Evolutionary conservation across 2,113 vertebrate genomes (phyloP).

Genomic region (Neodontobutis hainanensis): DNA sequence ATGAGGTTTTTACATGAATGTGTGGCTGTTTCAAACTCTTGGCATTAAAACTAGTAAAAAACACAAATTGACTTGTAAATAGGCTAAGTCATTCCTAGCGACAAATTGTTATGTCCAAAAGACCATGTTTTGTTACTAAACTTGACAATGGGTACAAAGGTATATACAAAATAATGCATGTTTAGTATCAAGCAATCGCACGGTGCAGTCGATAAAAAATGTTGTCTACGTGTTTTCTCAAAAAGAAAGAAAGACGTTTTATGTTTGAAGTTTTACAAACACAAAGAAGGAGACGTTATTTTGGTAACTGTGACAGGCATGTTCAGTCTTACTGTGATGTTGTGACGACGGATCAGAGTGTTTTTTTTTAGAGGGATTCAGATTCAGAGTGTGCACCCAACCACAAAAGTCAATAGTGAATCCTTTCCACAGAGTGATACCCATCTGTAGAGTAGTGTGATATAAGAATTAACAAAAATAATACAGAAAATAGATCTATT

Average conservation of each 20-base stretch:
- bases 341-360: conserved; percentile 60
- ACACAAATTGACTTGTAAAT: conserved; percentile 77
- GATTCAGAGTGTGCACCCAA: conserved; percentile 55
- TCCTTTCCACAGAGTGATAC: conserved; percentile 71
- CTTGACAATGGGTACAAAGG: conserved; percentile 71
- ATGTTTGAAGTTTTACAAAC: conserved; percentile 62
- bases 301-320: conserved; percentile 83
- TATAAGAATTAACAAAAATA: conserved; percentile 76
- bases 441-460: conserved; percentile 83
- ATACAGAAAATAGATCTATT: conserved; percentile 76
- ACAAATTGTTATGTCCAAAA: conserved; percentile 78
- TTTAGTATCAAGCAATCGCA: conserved; percentile 83
- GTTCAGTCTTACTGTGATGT: conserved; percentile 83
- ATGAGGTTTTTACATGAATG: conserved; percentile 79
- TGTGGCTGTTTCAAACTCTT: conserved; percentile 78
- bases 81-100: conserved; percentile 74
- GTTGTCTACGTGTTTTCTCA: conserved; percentile 78
- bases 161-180: conserved; percentile 84
- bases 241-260: conserved; percentile 54
- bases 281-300: conserved; percentile 60
- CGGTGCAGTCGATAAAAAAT: conserved; percentile 74
- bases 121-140: conserved; percentile 73
- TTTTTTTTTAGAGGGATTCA: conserved; percentile 41
- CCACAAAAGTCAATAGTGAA: conserved; percentile 48
- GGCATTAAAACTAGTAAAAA: conserved; percentile 71